These are phyloP conservation scores for Drosophila melanosoma DNA, from an alignment of 2,888 invertebrate species.

Conservation along the genomic window DNA sequence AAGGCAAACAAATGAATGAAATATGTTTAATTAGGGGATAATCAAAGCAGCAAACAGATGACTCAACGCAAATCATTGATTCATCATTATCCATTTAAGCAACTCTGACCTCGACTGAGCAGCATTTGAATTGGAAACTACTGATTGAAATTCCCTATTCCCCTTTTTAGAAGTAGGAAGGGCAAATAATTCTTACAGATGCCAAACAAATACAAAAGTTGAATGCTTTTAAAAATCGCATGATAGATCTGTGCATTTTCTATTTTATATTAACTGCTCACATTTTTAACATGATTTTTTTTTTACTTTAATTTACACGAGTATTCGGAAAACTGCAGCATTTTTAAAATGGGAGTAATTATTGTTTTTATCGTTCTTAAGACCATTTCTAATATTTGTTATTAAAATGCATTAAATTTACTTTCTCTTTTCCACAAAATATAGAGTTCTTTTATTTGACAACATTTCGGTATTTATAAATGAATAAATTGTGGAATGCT, in stretches of 20 bases:
- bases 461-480: not conserved
- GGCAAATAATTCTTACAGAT: not conserved
- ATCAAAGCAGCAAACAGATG: slow-evolving; percentile 48
- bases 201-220: not conserved
- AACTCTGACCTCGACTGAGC: not conserved
- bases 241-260: not conserved
- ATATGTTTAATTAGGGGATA: slow-evolving; percentile 54
- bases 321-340: not conserved
- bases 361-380: not conserved
- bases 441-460: not conserved
- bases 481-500: not conserved
- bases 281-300: not conserved
- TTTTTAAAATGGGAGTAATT: not conserved
- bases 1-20: slow-evolving; percentile 45
- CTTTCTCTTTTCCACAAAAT: not conserved
- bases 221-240: not conserved
- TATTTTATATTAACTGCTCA: not conserved
- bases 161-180: not conserved
- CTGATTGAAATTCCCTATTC: not conserved
- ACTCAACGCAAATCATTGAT: slow-evolving; percentile 43
- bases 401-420: not conserved
- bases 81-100: slow-evolving; percentile 27
- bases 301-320: not conserved
- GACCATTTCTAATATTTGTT: not conserved
- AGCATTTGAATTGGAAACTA: not conserved